phyloP scores from a whole-genome alignment of 1,140 invertebrate genomes.

The Drosophila melanica region DNA sequence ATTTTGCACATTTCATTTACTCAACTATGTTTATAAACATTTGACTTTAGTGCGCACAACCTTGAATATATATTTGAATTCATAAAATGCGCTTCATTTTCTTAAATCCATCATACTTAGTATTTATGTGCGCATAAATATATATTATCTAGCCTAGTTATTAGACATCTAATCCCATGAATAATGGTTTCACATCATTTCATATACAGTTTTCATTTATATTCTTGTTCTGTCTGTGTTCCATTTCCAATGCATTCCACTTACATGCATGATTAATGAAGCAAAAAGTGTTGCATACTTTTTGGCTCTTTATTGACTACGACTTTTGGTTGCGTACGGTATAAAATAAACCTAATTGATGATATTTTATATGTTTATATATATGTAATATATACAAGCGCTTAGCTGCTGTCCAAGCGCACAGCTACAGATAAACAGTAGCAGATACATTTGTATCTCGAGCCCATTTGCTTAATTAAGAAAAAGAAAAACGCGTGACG shows the following conservation, averaged over 20 bases:
- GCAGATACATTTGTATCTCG: constrained; percentile 35
- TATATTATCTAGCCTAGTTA: constrained; percentile 7
- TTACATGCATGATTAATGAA: constrained; percentile 53
- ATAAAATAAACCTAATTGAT: constrained; percentile 32
- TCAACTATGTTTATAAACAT: too few species aligned
- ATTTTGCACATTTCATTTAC: too few species aligned
- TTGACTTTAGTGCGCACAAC: neutral
- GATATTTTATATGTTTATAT: constrained; percentile 22
- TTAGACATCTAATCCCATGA: constrained; percentile 25
- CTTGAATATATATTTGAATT: constrained; percentile 13
- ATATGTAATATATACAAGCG: constrained; percentile 36
- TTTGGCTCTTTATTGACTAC: constrained; percentile 61
- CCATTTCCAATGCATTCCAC: constrained; percentile 25
- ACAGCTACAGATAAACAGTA: neutral
- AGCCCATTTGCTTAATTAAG: constrained; percentile 71
- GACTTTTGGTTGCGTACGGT: constrained; percentile 36
- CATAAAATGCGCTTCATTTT: constrained; percentile 7
- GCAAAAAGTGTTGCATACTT: constrained; percentile 60
- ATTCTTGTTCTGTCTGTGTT: constrained; percentile 4
- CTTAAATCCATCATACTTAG: constrained; percentile 1
- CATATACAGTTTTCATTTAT: neutral
- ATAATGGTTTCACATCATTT: constrained; percentile 27
- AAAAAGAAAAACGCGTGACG: constrained; percentile 41
- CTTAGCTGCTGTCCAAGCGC: neutral
- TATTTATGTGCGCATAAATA: neutral